Conservation (phyloP, 2,797 vertebrate species). For the Scarus forsteni region DNA sequence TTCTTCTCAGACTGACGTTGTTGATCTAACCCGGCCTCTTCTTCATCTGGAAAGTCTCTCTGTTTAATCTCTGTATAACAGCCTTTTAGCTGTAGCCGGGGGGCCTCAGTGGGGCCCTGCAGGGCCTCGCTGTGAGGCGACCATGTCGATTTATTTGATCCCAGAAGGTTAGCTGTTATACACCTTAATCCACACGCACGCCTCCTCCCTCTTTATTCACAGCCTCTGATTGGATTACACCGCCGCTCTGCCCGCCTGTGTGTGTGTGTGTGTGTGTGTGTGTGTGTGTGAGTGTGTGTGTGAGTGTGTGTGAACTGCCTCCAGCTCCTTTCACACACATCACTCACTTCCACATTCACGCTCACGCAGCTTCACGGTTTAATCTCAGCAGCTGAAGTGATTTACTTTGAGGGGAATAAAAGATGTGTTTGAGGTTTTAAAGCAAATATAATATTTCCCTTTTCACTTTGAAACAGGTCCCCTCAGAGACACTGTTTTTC, state of each 20-base stretch:
- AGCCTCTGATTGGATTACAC: slow-evolving; percentile 76
- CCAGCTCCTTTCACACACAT: slow-evolving; percentile 35
- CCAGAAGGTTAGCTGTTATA: slow-evolving; percentile 60
- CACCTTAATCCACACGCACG: slow-evolving; percentile 69
- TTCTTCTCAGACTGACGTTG: too few species aligned
- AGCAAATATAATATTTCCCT: not conserved
- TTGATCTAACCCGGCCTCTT: too few species aligned
- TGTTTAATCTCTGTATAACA: not conserved
- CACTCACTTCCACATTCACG: slow-evolving; percentile 3
- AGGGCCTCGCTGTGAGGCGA: slow-evolving; percentile 7
- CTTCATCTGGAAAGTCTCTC: not conserved
- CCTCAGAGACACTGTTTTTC: too few species aligned
- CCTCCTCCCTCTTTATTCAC: slow-evolving; percentile 68
- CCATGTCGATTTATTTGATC: slow-evolving; percentile 57
- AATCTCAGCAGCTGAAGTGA: not conserved
- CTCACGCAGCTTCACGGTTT: slow-evolving; percentile 3
- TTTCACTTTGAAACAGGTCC: too few species aligned
- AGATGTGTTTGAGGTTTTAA: not conserved
- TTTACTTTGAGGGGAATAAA: not conserved
- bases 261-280: slow-evolving; percentile 24
- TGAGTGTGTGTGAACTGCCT: slow-evolving; percentile 23
- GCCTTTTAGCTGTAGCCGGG: not conserved
- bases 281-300: not conserved
- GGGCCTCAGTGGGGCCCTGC: slow-evolving; percentile 10
- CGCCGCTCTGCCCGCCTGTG: slow-evolving; percentile 27